These are phyloP conservation scores for Agelastica alni DNA, from an alignment of 2,888 invertebrate species.

Conservation along the genomic window DNA sequence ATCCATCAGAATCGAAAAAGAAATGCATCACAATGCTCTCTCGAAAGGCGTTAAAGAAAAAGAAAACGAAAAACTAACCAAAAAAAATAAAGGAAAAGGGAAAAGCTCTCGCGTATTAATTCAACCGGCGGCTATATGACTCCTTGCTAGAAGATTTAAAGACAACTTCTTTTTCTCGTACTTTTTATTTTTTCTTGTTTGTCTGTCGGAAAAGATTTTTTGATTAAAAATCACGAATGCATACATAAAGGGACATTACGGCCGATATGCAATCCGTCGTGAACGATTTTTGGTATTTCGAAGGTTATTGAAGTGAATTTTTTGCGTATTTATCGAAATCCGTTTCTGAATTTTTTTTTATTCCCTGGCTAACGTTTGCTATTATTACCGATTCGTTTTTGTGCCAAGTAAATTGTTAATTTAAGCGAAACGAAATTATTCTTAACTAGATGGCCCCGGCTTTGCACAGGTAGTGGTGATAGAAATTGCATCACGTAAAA, in stretches of 20 bases:
- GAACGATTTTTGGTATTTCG: slow-evolving; percentile 4
- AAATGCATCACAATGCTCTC: slow-evolving; percentile 23
- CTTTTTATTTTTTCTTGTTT: neutral
- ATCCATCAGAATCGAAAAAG: slow-evolving; percentile 12
- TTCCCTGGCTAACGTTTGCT: no score
- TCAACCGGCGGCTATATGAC: slow-evolving; percentile 42
- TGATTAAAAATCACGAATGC: slow-evolving; percentile 38
- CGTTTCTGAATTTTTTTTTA: no score
- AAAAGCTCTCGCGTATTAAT: slow-evolving; percentile 38
- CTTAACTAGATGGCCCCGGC: no score
- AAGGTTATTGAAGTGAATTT: no score
- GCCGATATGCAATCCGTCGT: slow-evolving; percentile 9
- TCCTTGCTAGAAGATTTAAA: slow-evolving; percentile 39
- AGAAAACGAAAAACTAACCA: slow-evolving; percentile 5
- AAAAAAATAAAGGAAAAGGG: slow-evolving; percentile 9
- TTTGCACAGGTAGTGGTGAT: no score
- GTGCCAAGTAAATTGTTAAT: no score
- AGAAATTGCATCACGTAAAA: no score
- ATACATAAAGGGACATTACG: slow-evolving; percentile 18
- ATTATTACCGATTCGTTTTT: no score
- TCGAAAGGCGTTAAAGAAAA: slow-evolving; percentile 29
- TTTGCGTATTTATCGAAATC: no score
- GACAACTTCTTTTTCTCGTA: slow-evolving; percentile 27
- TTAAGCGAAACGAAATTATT: no score
- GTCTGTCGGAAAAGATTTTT: slow-evolving; percentile 19